Percentiles rank a stretch among this genome's conserved stretches.
phyloP scores from a whole-genome alignment of 2,113 vertebrate genomes.

The Nycticebus coucang region DNA sequence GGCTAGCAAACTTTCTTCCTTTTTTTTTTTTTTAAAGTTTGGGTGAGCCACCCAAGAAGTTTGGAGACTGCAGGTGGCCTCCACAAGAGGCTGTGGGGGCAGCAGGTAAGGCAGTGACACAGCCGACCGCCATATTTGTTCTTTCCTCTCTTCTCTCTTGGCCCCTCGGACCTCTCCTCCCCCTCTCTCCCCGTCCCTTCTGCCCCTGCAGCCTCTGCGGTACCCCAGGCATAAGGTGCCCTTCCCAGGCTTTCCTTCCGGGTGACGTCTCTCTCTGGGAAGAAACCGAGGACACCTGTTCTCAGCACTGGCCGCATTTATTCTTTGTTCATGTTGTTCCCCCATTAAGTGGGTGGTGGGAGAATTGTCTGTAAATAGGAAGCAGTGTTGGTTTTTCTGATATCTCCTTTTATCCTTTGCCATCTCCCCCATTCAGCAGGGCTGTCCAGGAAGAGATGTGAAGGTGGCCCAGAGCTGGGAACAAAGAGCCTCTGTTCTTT shows the following conservation, averaged over 20 bases:
- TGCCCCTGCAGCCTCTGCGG: accelerated
- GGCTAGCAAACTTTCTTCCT: too few relatives aligned
- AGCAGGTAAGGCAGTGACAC: not conserved
- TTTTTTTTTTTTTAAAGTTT: not conserved
- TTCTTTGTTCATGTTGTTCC: not conserved
- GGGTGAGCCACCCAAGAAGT: not conserved
- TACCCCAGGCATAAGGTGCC: too few relatives aligned
- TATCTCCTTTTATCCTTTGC: not conserved
- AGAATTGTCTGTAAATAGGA: too few relatives aligned
- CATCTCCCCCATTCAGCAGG: not conserved
- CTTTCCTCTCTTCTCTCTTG: not conserved
- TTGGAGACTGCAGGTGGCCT: not conserved
- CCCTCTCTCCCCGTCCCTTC: not conserved
- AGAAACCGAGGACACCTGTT: not conserved
- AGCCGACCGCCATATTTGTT: not conserved
- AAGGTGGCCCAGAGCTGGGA: too few relatives aligned
- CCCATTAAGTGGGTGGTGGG: not conserved
- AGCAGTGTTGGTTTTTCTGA: not conserved
- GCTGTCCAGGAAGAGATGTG: not conserved
- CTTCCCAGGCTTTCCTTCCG: not conserved
- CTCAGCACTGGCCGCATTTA: not conserved
- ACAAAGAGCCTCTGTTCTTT: not conserved
- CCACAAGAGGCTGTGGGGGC: not conserved
- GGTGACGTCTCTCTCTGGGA: too few relatives aligned
- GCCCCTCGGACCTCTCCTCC: not conserved